Evolutionary conservation across 2,888 invertebrate species (phyloP).

Genomic region (Spilosoma lubricipeda): DNA sequence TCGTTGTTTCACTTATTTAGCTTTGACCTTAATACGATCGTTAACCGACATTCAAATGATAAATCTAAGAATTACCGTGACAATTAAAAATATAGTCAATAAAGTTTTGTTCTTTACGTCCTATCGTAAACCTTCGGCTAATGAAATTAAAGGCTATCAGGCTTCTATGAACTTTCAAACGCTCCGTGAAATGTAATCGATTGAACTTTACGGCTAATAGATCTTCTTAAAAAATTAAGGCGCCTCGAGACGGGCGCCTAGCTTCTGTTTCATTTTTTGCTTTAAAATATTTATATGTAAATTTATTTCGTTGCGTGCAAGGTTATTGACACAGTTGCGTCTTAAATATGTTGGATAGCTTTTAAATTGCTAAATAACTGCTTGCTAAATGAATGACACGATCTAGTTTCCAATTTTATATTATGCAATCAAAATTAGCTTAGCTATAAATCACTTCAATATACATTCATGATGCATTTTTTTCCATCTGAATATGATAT

Average conservation of each 20-base stretch:
- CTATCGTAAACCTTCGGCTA: slow-evolving; percentile 53
- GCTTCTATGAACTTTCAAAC: slow-evolving; percentile 42
- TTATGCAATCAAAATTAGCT: slow-evolving; percentile 58
- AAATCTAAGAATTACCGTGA: slow-evolving; percentile 42
- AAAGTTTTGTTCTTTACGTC: slow-evolving; percentile 42
- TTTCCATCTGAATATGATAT: slow-evolving; percentile 55
- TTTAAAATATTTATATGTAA: slow-evolving; percentile 71
- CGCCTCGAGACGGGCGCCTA: slow-evolving; percentile 53
- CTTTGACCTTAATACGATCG: slow-evolving; percentile 47
- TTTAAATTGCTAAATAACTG: slow-evolving; percentile 74
- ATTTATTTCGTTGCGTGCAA: slow-evolving; percentile 75
- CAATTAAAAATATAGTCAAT: slow-evolving; percentile 46
- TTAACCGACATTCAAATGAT: slow-evolving; percentile 41
- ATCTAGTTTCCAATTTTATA: slow-evolving; percentile 68
- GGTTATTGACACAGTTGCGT: slow-evolving; percentile 82
- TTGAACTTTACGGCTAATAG: slow-evolving; percentile 3
- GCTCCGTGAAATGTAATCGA: slow-evolving; percentile 1
- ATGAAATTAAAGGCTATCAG: slow-evolving; percentile 28
- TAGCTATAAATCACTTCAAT: slow-evolving; percentile 63
- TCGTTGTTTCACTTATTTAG: slow-evolving; percentile 31
- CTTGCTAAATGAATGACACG: slow-evolving; percentile 71
- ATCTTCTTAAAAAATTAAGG: slow-evolving; percentile 21
- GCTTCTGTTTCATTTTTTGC: slow-evolving; percentile 64
- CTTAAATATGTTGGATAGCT: slow-evolving; percentile 68
- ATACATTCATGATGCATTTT: slow-evolving; percentile 41